Evolutionary conservation across 2,888 invertebrate species (phyloP).

Genomic region (Rotaria sp.): DNA sequence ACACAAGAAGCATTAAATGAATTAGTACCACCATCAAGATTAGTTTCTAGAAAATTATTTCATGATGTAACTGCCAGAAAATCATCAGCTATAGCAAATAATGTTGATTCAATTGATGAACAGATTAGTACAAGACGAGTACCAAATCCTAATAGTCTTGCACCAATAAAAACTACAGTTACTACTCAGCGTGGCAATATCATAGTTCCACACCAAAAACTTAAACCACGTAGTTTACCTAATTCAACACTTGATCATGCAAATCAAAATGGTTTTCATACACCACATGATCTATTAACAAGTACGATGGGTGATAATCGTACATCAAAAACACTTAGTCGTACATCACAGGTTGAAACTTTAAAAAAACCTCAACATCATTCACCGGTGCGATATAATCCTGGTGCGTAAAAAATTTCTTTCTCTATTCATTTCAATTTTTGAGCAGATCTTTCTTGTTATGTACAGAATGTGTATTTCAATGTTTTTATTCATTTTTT

Average conservation of each 20-base stretch:
- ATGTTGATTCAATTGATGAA: neutral
- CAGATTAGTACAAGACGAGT: neutral
- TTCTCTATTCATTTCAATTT: neutral
- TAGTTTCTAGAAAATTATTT: neutral
- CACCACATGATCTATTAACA: neutral
- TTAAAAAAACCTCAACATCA: neutral
- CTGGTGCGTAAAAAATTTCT: neutral
- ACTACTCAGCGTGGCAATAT: neutral
- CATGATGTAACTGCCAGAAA: neutral
- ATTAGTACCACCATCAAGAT: neutral
- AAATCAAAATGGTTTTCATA: constrained; percentile 29
- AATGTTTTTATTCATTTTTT: neutral
- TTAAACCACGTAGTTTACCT: constrained; percentile 22
- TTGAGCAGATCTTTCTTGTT: neutral
- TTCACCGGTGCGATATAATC: constrained; percentile 23
- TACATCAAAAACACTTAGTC: neutral
- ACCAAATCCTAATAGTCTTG: neutral
- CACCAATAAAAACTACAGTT: neutral
- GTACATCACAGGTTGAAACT: neutral
- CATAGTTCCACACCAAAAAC: neutral
- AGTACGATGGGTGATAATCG: neutral
- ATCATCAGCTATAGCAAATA: neutral
- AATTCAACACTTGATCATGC: constrained; percentile 5
- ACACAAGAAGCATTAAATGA: constrained; percentile 28
- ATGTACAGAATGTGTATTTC: neutral